phyloP scores from a whole-genome alignment of 2,797 vertebrate species.

The Parauchenoglanis ngamensis region DNA sequence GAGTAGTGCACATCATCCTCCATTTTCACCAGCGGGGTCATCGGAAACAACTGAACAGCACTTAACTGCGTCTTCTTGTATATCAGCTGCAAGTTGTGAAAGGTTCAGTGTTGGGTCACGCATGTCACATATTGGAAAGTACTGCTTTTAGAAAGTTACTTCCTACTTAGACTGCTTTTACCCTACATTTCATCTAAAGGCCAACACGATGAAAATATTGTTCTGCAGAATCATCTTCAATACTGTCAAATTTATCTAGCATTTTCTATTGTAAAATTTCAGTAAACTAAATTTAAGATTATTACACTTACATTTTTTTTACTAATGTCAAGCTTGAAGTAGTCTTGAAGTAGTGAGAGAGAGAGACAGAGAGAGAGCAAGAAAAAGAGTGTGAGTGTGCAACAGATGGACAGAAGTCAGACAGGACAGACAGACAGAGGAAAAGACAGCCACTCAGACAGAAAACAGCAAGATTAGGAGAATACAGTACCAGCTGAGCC shows the following conservation, averaged over 20 bases:
- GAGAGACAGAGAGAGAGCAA: background rate
- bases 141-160: background rate
- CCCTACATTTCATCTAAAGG: background rate
- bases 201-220: background rate
- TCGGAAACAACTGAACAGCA: background rate
- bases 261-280: no score
- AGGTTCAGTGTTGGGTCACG: background rate
- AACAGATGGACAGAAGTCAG: background rate
- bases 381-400: background rate
- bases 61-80: background rate
- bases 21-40: background rate
- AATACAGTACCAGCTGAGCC: constrained; percentile 85
- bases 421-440: constrained; percentile 48
- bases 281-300: no score
- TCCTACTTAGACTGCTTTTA: background rate
- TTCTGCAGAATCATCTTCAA: background rate
- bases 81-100: background rate
- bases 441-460: constrained; percentile 24
- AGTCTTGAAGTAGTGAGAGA: no score
- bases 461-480: constrained; percentile 36
- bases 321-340: no score
- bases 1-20: background rate
- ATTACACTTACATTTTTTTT: no score
- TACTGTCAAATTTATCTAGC: no score
- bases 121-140: background rate